phyloP scores from a whole-genome alignment of 2,888 invertebrate genomes.

The Mesorhabditis sp. region DNA sequence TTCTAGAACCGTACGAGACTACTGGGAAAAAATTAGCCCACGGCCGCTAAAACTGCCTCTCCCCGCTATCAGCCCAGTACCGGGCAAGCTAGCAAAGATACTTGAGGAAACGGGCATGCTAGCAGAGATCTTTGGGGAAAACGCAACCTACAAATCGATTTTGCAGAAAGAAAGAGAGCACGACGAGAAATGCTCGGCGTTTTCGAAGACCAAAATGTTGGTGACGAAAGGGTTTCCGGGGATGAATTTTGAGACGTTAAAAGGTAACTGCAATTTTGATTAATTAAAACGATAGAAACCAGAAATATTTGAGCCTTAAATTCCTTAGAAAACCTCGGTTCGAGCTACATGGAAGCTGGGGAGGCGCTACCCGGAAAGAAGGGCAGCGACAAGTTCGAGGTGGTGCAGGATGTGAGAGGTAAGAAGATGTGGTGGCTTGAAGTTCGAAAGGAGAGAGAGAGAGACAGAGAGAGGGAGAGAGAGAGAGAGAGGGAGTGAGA shows the following conservation, averaged over 20 bases:
- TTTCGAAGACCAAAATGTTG: slow-evolving; percentile 51
- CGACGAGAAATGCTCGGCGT: slow-evolving; percentile 39
- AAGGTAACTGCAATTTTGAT: slow-evolving; percentile 66
- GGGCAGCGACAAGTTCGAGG: slow-evolving; percentile 59
- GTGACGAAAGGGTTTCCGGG: slow-evolving; percentile 83
- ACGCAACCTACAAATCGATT: neutral
- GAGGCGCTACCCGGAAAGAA: slow-evolving; percentile 44
- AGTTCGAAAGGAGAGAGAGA: no score
- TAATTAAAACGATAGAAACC: neutral
- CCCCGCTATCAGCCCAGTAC: no score
- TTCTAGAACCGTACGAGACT: no score
- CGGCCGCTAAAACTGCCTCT: no score
- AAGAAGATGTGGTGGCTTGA: no score
- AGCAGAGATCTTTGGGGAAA: no score
- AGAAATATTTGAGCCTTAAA: no score
- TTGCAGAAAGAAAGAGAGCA: neutral
- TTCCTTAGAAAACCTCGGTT: slow-evolving; percentile 42
- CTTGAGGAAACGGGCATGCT: no score
- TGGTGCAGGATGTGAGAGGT: slow-evolving; percentile 59
- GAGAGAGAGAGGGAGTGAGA: neutral
- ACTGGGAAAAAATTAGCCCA: no score
- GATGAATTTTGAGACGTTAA: slow-evolving; percentile 82
- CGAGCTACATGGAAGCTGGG: slow-evolving; percentile 41
- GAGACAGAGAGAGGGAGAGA: no score
- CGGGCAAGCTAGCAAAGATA: no score